Conservation (phyloP, 2,113 vertebrate species). For the Podarcis cretensis region DNA sequence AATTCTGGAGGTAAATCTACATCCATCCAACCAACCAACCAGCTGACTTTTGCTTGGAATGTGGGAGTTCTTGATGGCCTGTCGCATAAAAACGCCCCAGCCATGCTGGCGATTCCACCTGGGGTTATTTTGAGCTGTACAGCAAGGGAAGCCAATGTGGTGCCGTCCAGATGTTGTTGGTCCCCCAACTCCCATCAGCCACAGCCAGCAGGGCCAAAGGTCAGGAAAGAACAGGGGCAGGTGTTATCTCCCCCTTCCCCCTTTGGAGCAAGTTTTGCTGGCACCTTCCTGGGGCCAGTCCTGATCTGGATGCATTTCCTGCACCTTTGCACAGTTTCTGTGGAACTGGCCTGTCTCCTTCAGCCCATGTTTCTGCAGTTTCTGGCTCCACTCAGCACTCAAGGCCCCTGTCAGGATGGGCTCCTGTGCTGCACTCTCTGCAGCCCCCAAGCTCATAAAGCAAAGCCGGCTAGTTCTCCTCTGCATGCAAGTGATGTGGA, state of each 20-base stretch:
- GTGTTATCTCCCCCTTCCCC: neutral
- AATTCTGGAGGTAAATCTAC: constrained; percentile 21
- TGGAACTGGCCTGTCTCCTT: neutral
- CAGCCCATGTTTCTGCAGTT: neutral
- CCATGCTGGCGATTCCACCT: neutral
- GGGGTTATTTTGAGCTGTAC: too few relatives aligned
- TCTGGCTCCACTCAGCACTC: neutral
- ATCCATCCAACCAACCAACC: neutral
- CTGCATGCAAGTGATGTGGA: too few relatives aligned
- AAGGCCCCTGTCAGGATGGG: neutral
- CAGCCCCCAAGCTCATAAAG: neutral
- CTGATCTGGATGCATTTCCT: neutral
- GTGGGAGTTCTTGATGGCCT: neutral
- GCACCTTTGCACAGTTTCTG: neutral
- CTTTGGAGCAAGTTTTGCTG: neutral
- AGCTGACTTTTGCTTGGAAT: constrained; percentile 13
- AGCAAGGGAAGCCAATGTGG: neutral
- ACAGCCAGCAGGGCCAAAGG: neutral
- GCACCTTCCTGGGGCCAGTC: too few relatives aligned
- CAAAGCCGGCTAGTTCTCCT: neutral
- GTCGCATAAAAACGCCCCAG: neutral
- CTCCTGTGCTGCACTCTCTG: too few relatives aligned
- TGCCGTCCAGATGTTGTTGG: neutral
- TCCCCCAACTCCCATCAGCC: neutral
- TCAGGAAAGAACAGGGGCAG: constrained; percentile 4